Conservation (phyloP, 2,797 vertebrate species). For the Chaetodon trifasciatus region DNA sequence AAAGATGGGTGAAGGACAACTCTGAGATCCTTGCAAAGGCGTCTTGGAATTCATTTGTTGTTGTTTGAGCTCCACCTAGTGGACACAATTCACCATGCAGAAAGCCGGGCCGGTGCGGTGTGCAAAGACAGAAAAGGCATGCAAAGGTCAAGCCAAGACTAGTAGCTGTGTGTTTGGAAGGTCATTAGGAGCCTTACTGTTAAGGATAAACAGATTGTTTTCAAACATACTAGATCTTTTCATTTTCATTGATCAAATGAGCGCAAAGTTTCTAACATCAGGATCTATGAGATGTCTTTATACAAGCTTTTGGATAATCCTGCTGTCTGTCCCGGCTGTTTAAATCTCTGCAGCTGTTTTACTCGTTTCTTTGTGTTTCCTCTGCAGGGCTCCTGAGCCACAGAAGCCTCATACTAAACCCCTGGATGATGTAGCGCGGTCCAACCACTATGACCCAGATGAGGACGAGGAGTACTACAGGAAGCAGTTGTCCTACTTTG, state of each 20-base stretch:
- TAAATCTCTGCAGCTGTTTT: slow-evolving; percentile 11
- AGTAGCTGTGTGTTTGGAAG: background rate
- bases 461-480: slow-evolving; percentile 98
- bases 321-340: background rate
- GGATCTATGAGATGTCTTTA: background rate
- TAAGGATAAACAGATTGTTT: background rate
- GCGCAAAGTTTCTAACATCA: background rate
- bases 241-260: background rate
- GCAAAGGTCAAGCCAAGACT: background rate
- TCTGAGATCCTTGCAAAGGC: slow-evolving; percentile 10
- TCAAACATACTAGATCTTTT: slow-evolving; percentile 1
- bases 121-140: background rate
- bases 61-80: slow-evolving; percentile 75
- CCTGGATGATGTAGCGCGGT: slow-evolving; percentile 90
- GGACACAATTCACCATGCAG: slow-evolving; percentile 35
- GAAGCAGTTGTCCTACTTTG: slow-evolving; percentile 97
- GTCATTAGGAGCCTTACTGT: background rate
- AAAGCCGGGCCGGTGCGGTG: background rate
- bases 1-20: slow-evolving; percentile 54
- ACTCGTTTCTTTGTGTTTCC: slow-evolving; percentile 27
- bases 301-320: background rate
- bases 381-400: slow-evolving; percentile 92
- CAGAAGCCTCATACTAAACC: slow-evolving; percentile 94
- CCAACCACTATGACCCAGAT: slow-evolving; percentile 95
- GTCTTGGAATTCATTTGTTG: background rate